phyloP scores from a whole-genome alignment of 2,888 invertebrate genomes.

The Anarsia innoxiella region DNA sequence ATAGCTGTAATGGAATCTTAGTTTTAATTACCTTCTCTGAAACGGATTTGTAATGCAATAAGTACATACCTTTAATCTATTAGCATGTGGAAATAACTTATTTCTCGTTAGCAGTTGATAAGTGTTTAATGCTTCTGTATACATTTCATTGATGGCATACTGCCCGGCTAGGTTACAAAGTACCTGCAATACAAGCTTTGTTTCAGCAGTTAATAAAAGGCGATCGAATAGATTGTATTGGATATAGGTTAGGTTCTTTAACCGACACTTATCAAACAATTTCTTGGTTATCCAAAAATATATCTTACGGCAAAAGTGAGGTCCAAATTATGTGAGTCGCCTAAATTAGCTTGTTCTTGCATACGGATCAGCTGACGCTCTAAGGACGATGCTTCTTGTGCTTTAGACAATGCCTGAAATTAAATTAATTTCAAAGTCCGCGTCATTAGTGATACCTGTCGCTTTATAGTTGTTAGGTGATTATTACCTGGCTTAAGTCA shows the following conservation, averaged over 20 bases:
- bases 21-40: too few species aligned
- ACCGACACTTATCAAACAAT: too few species aligned
- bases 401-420: constrained; percentile 84
- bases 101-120: constrained; percentile 96
- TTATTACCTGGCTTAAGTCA: constrained; percentile 49
- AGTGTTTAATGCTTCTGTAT: constrained; percentile 95
- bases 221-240: too few species aligned
- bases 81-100: constrained; percentile 94
- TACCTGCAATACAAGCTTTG: constrained; percentile 78
- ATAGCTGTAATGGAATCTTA: too few species aligned
- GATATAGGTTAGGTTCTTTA: too few species aligned
- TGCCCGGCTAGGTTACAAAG: constrained; percentile 97
- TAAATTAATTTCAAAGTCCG: neutral
- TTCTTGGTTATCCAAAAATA: too few species aligned
- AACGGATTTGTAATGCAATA: too few species aligned
- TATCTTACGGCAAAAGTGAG: constrained; percentile 90
- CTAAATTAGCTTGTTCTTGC: constrained; percentile 92
- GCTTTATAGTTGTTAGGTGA: too few species aligned
- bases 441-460: too few species aligned
- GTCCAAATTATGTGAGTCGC: constrained; percentile 95
- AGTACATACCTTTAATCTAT: constrained; percentile 93
- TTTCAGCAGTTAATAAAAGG: too few species aligned
- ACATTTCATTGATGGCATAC: constrained; percentile 95
- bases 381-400: constrained; percentile 96
- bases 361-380: constrained; percentile 92